Evolutionary conservation across 2,888 invertebrate species (phyloP).

Genomic region (Cataglyphis altisquamis): DNA sequence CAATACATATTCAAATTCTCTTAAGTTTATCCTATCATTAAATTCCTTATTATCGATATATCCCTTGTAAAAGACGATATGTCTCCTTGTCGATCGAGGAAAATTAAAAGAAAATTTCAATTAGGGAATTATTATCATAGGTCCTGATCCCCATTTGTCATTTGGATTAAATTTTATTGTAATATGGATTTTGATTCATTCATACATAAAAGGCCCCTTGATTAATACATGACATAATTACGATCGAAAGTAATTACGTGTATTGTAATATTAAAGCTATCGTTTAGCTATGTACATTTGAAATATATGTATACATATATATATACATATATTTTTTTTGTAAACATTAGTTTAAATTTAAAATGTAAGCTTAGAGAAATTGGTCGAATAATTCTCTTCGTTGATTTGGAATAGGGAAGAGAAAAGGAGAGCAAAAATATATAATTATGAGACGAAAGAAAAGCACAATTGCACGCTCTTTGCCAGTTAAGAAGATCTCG

Average conservation of each 20-base stretch:
- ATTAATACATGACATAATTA: constrained; percentile 74
- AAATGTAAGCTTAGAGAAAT: constrained; percentile 79
- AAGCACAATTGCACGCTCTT: background rate
- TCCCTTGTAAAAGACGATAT: background rate
- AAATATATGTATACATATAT: constrained; percentile 52
- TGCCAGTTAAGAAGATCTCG: background rate
- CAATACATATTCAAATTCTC: background rate
- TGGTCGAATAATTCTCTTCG: constrained; percentile 73
- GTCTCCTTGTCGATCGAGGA: background rate
- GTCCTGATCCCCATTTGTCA: constrained; percentile 32
- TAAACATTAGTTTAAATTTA: constrained; percentile 66
- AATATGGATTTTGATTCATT: constrained; percentile 73
- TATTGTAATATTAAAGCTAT: constrained; percentile 75
- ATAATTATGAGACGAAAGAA: constrained; percentile 30
- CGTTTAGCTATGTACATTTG: constrained; percentile 74
- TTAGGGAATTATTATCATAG: background rate
- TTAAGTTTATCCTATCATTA: background rate
- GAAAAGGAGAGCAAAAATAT: constrained; percentile 51
- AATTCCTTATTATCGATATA: constrained; percentile 4
- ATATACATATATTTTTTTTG: constrained; percentile 48
- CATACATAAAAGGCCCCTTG: constrained; percentile 81
- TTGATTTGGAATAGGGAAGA: background rate
- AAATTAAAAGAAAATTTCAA: constrained; percentile 13
- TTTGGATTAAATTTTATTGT: constrained; percentile 65
- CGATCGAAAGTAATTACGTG: constrained; percentile 65